These are phyloP conservation scores for Macrobrachium nipponense DNA, from an alignment of 1,140 invertebrate species.

Conservation along the genomic window DNA sequence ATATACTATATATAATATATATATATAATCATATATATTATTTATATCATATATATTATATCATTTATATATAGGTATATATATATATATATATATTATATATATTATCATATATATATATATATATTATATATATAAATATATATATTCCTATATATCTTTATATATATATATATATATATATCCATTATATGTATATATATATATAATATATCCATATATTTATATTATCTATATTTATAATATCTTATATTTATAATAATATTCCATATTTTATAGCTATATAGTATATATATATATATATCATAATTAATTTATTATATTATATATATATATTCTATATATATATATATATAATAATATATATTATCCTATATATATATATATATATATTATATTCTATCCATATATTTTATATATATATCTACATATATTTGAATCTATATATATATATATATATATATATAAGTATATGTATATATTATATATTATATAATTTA, in stretches of 20 bases:
- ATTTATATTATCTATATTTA: constrained; percentile 2
- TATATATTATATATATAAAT: too few species aligned
- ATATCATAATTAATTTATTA: not conserved
- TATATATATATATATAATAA: constrained; percentile 9
- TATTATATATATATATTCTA: constrained; percentile 4
- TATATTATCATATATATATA: constrained; percentile 6
- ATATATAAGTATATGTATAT: not conserved
- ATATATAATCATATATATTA: constrained; percentile 7
- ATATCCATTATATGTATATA: constrained; percentile 3
- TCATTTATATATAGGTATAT: not conserved
- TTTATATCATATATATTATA: not conserved
- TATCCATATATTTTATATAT: too few species aligned
- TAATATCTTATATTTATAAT: constrained; percentile 7
- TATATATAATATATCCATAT: not conserved
- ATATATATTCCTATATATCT: too few species aligned
- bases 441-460: not conserved
- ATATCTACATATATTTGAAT: too few species aligned
- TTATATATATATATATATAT: not conserved
- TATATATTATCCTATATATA: too few species aligned
- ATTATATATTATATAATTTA: not conserved
- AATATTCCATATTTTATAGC: constrained; percentile 7
- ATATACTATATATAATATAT: constrained; percentile 5
- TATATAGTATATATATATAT: constrained; percentile 2
- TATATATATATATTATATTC: constrained; percentile 7
- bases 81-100: constrained; percentile 7